Evolutionary conservation across 1,140 invertebrate species (phyloP), one percentile per base, ranked within the genome.

Genomic region (Drosophila bocqueti): DNA sequence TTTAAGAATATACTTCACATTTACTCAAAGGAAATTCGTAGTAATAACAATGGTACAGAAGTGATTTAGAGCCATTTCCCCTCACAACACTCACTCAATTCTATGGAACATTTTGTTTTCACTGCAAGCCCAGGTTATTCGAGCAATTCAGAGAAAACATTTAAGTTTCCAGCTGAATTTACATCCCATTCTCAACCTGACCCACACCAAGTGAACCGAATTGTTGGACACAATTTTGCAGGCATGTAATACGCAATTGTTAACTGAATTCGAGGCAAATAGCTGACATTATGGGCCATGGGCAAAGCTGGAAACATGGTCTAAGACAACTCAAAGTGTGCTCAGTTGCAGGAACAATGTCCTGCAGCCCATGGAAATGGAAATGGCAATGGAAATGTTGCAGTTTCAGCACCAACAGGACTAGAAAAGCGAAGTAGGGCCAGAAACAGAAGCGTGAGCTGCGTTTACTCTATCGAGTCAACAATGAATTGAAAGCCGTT

Each of bases 401-500:
- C 61, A 26, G 29, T 79, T 79, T 55, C 66, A 72, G 75, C 54
- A 74, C 46, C 45, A 64, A 52, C 57, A 58, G 36, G 9, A 57
- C 24, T 29, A 11, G 31, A 38, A 40, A 34, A 16, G 24, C 11
- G 54, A 49, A 75, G 29, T 38, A 36, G 38, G 50, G 49, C 45
- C n/a, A 42, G 59, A 49, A 50, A 38, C 40, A 54, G 52, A 21
- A 61, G 63, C 24, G 63, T 58, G 42, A 61, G 42, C 43, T 34
- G 71, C 73, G 79, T 78, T 57, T 75, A 75, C 81, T 84, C 79
- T 83, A 62, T 64, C 61, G 68, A 75, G 77, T 89, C 81, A 89
- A 89, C 83, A 87, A 78, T 86, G 83, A 81, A 82, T 85, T 85
- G 82, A 85, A 75, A 78, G 79, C 78, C 52, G 54, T 26, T 61